These are phyloP conservation scores for Chirona hameri DNA, from an alignment of 2,888 invertebrate genomes.

Conservation along the genomic window DNA sequence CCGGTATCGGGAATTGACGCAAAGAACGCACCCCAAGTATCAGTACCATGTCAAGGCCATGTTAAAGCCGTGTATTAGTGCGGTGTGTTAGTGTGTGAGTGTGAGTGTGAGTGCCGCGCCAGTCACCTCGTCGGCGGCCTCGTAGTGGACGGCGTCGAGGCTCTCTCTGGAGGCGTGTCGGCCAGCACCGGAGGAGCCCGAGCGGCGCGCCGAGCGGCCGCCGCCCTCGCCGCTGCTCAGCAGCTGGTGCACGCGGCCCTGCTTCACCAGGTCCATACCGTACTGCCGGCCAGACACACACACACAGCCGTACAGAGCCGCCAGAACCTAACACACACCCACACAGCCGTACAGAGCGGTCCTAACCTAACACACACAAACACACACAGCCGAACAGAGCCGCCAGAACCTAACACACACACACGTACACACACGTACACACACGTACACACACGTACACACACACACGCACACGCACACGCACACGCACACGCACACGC, in stretches of 20 bases:
- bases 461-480: constrained; percentile 26
- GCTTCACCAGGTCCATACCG: constrained; percentile 90
- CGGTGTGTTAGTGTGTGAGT: too few species aligned
- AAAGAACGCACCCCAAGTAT: too few species aligned
- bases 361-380: not conserved
- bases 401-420: too few species aligned
- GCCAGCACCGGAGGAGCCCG: constrained; percentile 50
- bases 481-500: too few species aligned
- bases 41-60: too few species aligned
- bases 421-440: not conserved
- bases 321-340: not conserved
- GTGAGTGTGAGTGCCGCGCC: too few species aligned
- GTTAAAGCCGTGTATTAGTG: too few species aligned
- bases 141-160: constrained; percentile 65
- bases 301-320: not conserved
- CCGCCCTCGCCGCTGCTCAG: constrained; percentile 48
- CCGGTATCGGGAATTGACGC: too few species aligned
- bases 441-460: constrained; percentile 41
- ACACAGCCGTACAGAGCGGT: not conserved
- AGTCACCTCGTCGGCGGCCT: constrained; percentile 61
- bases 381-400: not conserved
- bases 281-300: constrained; percentile 45
- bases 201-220: constrained; percentile 45
- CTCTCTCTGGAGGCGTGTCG: constrained; percentile 65
- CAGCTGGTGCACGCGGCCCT: constrained; percentile 75